phyloP scores from a whole-genome alignment of 2,888 invertebrate species.

The Acanthosepion pharaonis region DNA sequence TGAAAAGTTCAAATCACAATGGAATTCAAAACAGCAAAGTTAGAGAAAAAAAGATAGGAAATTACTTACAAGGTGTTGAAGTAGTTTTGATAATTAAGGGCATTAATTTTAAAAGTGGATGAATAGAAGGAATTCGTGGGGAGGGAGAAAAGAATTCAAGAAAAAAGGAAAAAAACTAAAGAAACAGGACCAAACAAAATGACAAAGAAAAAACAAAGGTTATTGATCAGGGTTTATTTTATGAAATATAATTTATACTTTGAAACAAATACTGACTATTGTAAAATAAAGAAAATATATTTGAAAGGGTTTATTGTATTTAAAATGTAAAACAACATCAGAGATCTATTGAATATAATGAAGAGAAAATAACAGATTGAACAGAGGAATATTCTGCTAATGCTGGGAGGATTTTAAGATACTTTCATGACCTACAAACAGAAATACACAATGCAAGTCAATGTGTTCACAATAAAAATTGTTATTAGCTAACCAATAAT shows the following conservation, averaged over 20 bases:
- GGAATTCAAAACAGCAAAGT: no score
- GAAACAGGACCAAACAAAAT: neutral
- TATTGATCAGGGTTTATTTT: neutral
- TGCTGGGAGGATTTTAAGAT: neutral
- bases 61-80: no score
- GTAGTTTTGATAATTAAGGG: no score
- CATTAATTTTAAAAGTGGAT: neutral
- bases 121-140: neutral
- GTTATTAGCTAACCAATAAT: no score
- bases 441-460: neutral
- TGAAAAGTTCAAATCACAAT: no score
- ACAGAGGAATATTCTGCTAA: neutral
- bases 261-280: neutral
- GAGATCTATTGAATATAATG: neutral
- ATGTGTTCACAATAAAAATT: no score
- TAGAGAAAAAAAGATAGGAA: no score
- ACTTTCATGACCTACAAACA: neutral
- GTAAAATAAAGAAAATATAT: neutral
- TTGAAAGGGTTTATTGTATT: neutral
- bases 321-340: neutral
- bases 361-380: neutral
- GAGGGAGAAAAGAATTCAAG: neutral
- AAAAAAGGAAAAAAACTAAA: neutral
- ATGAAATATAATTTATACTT: no score
- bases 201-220: neutral